A percentile compares a stretch with the other conserved stretches of the same genome.
Evolutionary conservation across 2,113 vertebrate genomes (phyloP).

Genomic region (Passer montanus): DNA sequence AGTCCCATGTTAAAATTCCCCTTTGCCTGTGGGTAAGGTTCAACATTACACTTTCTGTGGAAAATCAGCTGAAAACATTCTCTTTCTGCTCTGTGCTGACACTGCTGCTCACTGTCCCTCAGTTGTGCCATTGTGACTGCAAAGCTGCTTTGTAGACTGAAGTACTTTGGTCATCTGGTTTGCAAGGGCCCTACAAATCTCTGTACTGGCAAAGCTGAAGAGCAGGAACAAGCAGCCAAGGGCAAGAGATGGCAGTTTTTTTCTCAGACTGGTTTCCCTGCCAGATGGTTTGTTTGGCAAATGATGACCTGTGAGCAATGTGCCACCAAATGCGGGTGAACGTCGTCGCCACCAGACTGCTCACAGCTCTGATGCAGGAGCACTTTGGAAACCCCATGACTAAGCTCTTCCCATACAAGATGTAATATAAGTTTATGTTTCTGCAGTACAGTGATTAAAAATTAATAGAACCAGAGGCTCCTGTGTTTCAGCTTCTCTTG

Average conservation of each 20-base stretch:
- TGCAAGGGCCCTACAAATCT: not conserved
- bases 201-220: not conserved
- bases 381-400: not conserved
- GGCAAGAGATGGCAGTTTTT: not conserved
- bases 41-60: not conserved
- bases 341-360: not conserved
- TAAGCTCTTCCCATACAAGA: not conserved
- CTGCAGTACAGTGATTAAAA: slow-evolving; percentile 15
- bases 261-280: not conserved
- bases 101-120: not conserved
- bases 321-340: not conserved
- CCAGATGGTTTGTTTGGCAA: not conserved
- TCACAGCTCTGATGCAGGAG: not conserved
- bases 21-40: not conserved
- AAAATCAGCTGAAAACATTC: not conserved
- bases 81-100: not conserved
- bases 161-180: not conserved
- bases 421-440: not conserved
- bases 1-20: not conserved
- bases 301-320: not conserved
- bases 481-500: not conserved
- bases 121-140: not conserved
- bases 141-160: not conserved
- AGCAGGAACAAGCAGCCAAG: not conserved
- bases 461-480: not conserved